Evolutionary conservation across 2,888 invertebrate species (phyloP), one percentile per base, ranked within the genome.

Genomic region (Hirtodrosophila confusa): DNA sequence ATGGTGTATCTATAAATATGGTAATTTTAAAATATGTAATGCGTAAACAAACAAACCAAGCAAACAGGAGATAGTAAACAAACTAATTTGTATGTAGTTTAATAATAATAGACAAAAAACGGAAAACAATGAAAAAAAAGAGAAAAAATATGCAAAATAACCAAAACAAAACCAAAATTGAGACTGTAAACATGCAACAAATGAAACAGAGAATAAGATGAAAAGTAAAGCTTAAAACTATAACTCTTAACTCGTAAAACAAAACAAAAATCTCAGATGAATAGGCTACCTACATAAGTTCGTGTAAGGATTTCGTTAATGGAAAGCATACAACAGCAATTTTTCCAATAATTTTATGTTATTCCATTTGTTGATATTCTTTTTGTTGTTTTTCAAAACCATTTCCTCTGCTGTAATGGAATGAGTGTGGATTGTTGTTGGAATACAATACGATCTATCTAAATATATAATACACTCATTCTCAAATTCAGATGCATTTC

Each of bases 251-350:
- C 53, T 65, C 64, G 47, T 63, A 76, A 72, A 11, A 37, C 10
- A 35, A 68, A 37, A 35, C 23, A 57, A 35, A 35, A 68, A 80
- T 65, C 70, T 73, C 80, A 78, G 75, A 82, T 64, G 55, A 84
- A 68, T 80, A 82, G 82, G 86, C 82, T 84, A 84, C 71, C 78
- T 80, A 73, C 60, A 77, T 86, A 82, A 82, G 82, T 84, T 83
- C 74, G 78, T 80, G 51, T 80, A 80, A 86, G 84, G 47, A 69
- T 75, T 72, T 50, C 47, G 68, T 77, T 66, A 7, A 48, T 48
- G 31, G 11, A 27, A 49, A 24, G 36, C 45, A 65, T 8, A 47
- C n/a, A 58, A 65, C 58, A 64, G 11, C 45, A 74, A 58, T 7
- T 44, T 64, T 50, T 43, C 10, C 35, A 36, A 44, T 40, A 10